Conservation (phyloP, 1,140 invertebrate species). For the Eueides isabella region DNA sequence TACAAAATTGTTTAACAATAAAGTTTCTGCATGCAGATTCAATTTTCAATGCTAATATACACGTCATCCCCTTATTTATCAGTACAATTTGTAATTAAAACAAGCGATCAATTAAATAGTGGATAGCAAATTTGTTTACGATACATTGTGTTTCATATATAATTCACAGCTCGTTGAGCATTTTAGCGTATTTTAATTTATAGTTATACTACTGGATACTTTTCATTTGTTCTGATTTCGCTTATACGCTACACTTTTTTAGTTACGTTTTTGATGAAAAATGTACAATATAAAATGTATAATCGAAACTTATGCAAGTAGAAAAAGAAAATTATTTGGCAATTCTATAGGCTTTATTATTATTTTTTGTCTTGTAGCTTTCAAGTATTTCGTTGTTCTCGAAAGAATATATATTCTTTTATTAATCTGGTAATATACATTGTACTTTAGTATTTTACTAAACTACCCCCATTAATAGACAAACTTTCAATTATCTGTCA, state of each 20-base stretch:
- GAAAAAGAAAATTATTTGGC: no score
- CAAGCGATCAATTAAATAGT: neutral
- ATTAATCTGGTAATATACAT: no score
- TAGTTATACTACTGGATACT: neutral
- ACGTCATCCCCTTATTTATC: slow-evolving; percentile 14
- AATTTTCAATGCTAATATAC: slow-evolving; percentile 2
- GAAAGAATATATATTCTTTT: no score
- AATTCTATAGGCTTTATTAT: no score
- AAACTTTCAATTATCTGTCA: no score
- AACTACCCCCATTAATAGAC: no score
- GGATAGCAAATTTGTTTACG: slow-evolving; percentile 12
- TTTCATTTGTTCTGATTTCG: neutral
- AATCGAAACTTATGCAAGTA: no score
- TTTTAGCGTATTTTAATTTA: slow-evolving; percentile 14
- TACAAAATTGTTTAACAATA: neutral
- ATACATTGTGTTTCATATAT: slow-evolving; percentile 8
- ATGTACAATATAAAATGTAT: no score
- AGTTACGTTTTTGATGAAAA: no score
- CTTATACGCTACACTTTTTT: neutral
- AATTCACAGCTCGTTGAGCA: slow-evolving; percentile 17
- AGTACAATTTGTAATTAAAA: slow-evolving; percentile 16
- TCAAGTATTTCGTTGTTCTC: no score
- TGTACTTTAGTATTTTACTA: no score
- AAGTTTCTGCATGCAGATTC: neutral
- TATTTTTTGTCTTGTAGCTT: no score